Conservation (phyloP, 2,888 invertebrate genomes). For the Malachius bipustulatus region DNA sequence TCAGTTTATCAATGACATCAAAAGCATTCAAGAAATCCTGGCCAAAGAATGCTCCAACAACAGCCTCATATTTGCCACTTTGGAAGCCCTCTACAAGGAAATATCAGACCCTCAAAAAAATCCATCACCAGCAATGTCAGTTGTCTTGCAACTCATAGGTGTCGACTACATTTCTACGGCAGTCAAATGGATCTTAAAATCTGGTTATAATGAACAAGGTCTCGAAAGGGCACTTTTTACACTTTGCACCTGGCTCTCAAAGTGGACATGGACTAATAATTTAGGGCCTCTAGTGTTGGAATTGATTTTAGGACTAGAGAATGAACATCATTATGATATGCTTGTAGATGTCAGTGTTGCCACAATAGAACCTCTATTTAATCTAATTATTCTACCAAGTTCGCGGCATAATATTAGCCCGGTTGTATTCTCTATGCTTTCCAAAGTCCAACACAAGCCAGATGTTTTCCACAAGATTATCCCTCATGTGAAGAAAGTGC, state of each 20-base stretch:
- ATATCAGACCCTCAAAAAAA: slow-evolving; percentile 47
- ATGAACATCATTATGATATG: slow-evolving; percentile 35
- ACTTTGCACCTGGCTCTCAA: slow-evolving; percentile 56
- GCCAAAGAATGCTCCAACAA: slow-evolving; percentile 33
- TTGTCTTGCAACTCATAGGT: slow-evolving; percentile 46
- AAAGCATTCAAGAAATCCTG: slow-evolving; percentile 29
- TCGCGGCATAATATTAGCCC: slow-evolving; percentile 46
- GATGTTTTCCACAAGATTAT: slow-evolving; percentile 49
- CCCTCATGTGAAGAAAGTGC: slow-evolving; percentile 40
- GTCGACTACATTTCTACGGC: slow-evolving; percentile 32
- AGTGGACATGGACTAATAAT: slow-evolving; percentile 50
- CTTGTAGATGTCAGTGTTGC: slow-evolving; percentile 48
- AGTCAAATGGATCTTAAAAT: slow-evolving; percentile 37
- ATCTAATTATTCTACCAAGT: slow-evolving; percentile 43
- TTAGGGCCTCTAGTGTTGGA: slow-evolving; percentile 55
- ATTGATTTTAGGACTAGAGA: slow-evolving; percentile 50
- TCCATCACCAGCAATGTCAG: slow-evolving; percentile 47
- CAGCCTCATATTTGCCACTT: slow-evolving; percentile 43
- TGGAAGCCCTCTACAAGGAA: slow-evolving; percentile 47
- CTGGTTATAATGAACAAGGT: slow-evolving; percentile 38
- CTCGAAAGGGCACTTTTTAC: slow-evolving; percentile 50
- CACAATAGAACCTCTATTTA: slow-evolving; percentile 47
- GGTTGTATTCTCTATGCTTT: slow-evolving; percentile 52
- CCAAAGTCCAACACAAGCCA: slow-evolving; percentile 47
- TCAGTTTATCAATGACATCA: slow-evolving; percentile 31